Evolutionary conservation across 2,888 invertebrate genomes (phyloP).

Genomic region (Pelosia muscerda): DNA sequence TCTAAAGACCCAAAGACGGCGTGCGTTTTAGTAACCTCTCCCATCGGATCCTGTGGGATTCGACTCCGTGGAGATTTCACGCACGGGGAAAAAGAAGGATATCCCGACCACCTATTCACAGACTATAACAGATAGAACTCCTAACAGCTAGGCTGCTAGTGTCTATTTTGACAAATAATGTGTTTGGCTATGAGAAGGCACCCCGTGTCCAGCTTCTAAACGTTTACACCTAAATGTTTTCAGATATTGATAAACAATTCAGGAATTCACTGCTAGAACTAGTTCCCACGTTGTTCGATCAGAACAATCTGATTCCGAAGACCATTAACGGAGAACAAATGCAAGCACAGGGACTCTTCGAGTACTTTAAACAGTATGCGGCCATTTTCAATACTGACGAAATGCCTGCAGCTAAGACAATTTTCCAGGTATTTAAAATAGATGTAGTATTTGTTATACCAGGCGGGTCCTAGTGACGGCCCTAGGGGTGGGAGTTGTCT

Average conservation of each 20-base stretch:
- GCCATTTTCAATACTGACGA: slow-evolving; percentile 98
- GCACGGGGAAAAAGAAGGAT: too few species aligned
- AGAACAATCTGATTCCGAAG: slow-evolving; percentile 95
- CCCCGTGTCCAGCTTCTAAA: background rate
- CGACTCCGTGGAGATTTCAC: too few species aligned
- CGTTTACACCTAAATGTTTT: slow-evolving; percentile 42
- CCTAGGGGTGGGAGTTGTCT: too few species aligned
- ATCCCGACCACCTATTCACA: too few species aligned
- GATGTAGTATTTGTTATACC: too few species aligned
- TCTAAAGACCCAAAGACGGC: too few species aligned
- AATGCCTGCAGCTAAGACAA: slow-evolving; percentile 98
- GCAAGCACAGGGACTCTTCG: slow-evolving; percentile 95
- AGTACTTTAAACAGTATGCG: slow-evolving; percentile 99
- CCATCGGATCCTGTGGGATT: too few species aligned
- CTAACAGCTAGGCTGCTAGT: too few species aligned
- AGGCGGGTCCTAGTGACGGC: too few species aligned
- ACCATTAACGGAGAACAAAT: slow-evolving; percentile 96
- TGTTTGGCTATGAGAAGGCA: background rate
- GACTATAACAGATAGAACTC: background rate
- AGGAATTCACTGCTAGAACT: slow-evolving; percentile 92
- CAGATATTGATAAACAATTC: slow-evolving; percentile 97
- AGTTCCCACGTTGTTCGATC: slow-evolving; percentile 94
- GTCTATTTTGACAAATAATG: background rate
- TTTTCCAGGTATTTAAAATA: slow-evolving; percentile 91
- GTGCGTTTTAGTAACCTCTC: too few species aligned